Conservation (phyloP, 2,888 invertebrate genomes). For the Globia sparganii region DNA sequence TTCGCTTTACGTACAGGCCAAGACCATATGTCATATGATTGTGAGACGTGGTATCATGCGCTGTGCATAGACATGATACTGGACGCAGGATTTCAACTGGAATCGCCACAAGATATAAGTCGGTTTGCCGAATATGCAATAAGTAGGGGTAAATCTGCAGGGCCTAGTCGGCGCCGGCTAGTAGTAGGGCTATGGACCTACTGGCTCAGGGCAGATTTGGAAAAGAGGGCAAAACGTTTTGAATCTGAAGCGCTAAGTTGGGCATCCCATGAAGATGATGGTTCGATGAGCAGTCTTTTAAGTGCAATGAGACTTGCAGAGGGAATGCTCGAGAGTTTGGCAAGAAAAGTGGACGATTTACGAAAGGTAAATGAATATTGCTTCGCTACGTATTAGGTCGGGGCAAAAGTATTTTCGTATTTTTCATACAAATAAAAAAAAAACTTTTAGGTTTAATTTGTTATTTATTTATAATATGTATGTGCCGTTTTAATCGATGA, state of each 20-base stretch:
- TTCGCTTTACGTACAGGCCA: constrained; percentile 76
- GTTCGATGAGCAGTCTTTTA: constrained; percentile 77
- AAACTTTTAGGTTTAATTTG: too few relatives aligned
- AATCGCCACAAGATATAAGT: constrained; percentile 85
- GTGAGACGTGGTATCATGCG: constrained; percentile 90
- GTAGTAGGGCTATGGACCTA: constrained; percentile 85
- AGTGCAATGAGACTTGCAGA: constrained; percentile 84
- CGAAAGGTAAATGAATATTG: constrained; percentile 74
- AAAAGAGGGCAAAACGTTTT: constrained; percentile 81
- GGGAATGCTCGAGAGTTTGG: constrained; percentile 86
- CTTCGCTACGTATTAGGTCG: neutral
- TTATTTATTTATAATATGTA: too few relatives aligned
- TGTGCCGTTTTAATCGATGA: too few relatives aligned
- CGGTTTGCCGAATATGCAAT: constrained; percentile 82
- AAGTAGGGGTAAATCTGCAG: constrained; percentile 72
- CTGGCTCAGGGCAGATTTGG: constrained; percentile 82
- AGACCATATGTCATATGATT: constrained; percentile 73
- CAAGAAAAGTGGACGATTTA: constrained; percentile 85
- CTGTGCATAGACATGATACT: constrained; percentile 90
- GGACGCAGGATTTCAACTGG: constrained; percentile 90
- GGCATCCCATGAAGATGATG: constrained; percentile 75
- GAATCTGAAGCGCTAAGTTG: constrained; percentile 84
- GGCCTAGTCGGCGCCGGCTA: constrained; percentile 78
- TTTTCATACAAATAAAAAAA: too few relatives aligned
- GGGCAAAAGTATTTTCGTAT: too few relatives aligned